Evolutionary conservation across 2,888 invertebrate species (phyloP).

Genomic region (Ryuthela nishihirai): DNA sequence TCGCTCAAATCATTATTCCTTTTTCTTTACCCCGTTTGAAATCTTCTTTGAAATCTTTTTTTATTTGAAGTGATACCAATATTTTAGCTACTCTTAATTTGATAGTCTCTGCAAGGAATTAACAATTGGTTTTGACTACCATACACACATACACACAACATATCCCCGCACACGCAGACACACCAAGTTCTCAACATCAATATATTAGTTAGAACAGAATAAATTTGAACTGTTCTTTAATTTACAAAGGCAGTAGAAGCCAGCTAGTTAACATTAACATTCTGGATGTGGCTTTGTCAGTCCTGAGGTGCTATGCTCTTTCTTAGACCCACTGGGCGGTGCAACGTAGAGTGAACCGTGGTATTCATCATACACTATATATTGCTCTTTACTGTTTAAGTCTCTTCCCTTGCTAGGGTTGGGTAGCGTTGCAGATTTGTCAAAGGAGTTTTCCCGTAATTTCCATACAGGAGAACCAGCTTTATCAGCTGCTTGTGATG

Average conservation of each 20-base stretch:
- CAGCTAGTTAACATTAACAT: constrained; percentile 19
- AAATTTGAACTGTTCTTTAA: constrained; percentile 1
- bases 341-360: constrained; percentile 32
- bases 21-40: too few relatives aligned
- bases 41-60: too few relatives aligned
- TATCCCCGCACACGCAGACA: constrained; percentile 3
- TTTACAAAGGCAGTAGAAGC: constrained; percentile 27
- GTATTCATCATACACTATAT: constrained; percentile 37
- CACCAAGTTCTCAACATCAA: constrained; percentile 8
- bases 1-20: too few relatives aligned
- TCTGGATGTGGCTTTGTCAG: constrained; percentile 32
- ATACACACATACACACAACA: constrained; percentile 5
- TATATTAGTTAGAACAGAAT: neutral
- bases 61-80: too few relatives aligned
- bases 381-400: constrained; percentile 33
- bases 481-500: constrained; percentile 48
- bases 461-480: constrained; percentile 95
- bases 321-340: constrained; percentile 33
- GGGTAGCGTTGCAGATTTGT: constrained; percentile 52
- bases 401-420: constrained; percentile 19
- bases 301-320: constrained; percentile 35
- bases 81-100: constrained; percentile 9
- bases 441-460: constrained; percentile 71
- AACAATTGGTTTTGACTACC: constrained; percentile 13
- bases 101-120: constrained; percentile 31